Percentiles rank a stretch among this genome's conserved stretches.
Conservation (phyloP, 2,113 vertebrate genomes). For the Cinclus cinclus region DNA sequence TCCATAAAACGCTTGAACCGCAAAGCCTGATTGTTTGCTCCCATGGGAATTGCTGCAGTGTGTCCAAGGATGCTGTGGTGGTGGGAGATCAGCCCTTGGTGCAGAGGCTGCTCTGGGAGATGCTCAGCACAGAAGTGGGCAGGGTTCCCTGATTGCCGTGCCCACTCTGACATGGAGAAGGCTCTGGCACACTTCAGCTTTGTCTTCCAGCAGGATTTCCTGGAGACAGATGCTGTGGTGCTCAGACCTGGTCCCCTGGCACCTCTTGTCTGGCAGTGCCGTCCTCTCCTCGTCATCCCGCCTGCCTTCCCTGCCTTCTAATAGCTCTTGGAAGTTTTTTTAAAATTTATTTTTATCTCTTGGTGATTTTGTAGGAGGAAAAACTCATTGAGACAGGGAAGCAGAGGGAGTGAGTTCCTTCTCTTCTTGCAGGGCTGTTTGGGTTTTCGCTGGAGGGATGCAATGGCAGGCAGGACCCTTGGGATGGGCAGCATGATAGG, state of each 20-base stretch:
- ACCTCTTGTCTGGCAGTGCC: neutral
- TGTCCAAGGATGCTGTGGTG: rapidly evolving
- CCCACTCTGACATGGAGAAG: rapidly evolving
- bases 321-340: neutral
- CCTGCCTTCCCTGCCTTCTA: neutral
- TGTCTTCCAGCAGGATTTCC: neutral
- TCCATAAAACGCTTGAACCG: neutral
- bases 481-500: rapidly evolving
- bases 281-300: neutral
- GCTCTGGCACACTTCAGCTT: rapidly evolving
- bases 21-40: neutral
- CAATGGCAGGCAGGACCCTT: neutral
- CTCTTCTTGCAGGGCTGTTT: neutral
- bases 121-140: neutral
- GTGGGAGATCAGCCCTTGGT: neutral
- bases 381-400: rapidly evolving
- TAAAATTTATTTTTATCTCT: neutral
- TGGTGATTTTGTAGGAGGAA: neutral
- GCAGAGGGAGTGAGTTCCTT: rapidly evolving
- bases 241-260: neutral
- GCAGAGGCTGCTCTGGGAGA: neutral
- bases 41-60: rapidly evolving
- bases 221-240: neutral
- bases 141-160: rapidly evolving
- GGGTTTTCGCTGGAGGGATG: neutral